Evolutionary conservation across 2,888 invertebrate species (phyloP).

Genomic region (Mythimna ferrago): DNA sequence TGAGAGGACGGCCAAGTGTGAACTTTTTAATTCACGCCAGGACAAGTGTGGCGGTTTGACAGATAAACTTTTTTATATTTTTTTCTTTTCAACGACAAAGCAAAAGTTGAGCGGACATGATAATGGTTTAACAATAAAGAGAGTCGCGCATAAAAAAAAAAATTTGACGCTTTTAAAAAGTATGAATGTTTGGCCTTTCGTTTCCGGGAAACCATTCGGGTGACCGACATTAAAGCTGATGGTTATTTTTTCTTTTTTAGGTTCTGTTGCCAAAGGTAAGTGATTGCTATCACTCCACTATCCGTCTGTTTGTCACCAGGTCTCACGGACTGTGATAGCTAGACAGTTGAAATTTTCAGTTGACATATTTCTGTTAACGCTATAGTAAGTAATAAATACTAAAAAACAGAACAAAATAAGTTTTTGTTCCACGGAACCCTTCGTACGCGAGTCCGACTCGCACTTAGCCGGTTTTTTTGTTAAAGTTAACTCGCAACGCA

Average conservation of each 20-base stretch:
- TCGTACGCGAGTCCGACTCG: no score
- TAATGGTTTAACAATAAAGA: constrained; percentile 45
- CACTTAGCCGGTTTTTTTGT: no score
- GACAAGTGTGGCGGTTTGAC: constrained; percentile 63
- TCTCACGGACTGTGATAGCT: no score
- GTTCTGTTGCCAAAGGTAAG: no score
- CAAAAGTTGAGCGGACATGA: constrained; percentile 27
- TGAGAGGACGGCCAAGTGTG: constrained; percentile 57
- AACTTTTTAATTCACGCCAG: constrained; percentile 73
- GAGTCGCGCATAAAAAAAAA: constrained; percentile 24
- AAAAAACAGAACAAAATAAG: no score
- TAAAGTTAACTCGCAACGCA: no score
- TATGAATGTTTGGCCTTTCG: neutral
- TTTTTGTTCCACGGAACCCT: no score
- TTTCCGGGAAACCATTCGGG: neutral
- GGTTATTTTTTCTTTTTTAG: neutral
- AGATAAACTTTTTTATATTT: constrained; percentile 59
- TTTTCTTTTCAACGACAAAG: constrained; percentile 44
- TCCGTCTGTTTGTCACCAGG: no score
- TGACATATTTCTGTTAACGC: no score
- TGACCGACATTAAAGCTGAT: neutral
- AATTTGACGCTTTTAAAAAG: constrained; percentile 3
- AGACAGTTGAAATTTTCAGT: no score
- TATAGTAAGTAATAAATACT: no score
- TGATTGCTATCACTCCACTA: no score